Percentiles rank a stretch among this genome's conserved stretches.
These are phyloP conservation scores for Dipodomys stephensi DNA, from an alignment of 2,113 vertebrate species.

Conservation along the genomic window DNA sequence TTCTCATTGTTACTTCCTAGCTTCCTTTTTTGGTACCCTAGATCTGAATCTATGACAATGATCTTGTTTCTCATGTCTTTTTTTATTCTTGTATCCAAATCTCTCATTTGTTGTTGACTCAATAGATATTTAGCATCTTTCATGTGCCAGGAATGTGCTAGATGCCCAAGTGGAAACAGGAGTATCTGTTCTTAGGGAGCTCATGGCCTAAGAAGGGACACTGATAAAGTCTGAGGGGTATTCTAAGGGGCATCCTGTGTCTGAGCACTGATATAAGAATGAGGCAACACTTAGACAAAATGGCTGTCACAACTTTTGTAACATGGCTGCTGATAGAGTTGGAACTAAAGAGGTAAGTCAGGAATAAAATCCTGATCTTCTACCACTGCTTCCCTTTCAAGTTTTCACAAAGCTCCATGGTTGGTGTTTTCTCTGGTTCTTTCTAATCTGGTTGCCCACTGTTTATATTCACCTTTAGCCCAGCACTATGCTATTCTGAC, in stretches of 20 bases:
- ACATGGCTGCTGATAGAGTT: background rate
- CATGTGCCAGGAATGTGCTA: background rate
- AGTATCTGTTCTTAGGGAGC: background rate
- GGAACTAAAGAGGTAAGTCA: background rate
- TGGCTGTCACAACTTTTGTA: background rate
- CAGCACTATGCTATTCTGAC: background rate
- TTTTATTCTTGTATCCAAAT: slow-evolving; percentile 22
- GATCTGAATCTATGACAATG: background rate
- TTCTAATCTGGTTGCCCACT: background rate
- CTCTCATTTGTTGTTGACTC: background rate
- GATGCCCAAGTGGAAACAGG: background rate
- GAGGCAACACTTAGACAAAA: background rate
- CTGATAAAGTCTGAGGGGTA: background rate
- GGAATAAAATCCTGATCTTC: background rate
- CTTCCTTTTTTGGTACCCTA: background rate
- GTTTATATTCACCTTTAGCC: background rate
- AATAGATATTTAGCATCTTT: background rate
- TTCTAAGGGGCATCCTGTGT: background rate
- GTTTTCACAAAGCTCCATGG: background rate
- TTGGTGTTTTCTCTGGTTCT: background rate
- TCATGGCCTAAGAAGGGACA: background rate
- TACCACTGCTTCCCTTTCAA: background rate
- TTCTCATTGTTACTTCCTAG: background rate
- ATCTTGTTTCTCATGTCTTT: background rate
- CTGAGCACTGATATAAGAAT: background rate